phyloP scores from a whole-genome alignment of 2,797 vertebrate genomes.

The Sebastes elongatus region DNA sequence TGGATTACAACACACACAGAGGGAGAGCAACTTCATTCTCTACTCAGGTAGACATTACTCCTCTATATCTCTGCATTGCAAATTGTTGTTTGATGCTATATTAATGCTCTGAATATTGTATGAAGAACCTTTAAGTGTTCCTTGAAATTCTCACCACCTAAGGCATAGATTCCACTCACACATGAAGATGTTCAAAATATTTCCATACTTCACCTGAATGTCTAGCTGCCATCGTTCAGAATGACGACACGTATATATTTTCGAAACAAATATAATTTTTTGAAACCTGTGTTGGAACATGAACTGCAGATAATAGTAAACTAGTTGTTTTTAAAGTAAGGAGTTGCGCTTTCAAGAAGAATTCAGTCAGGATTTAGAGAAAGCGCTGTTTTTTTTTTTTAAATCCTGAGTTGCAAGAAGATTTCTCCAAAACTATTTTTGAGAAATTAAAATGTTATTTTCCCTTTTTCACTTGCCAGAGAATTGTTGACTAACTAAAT shows the following conservation, averaged over 20 bases:
- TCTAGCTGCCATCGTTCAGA: not conserved
- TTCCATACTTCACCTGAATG: not conserved
- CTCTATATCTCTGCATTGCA: too few relatives aligned
- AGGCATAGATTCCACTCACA: not conserved
- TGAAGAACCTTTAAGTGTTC: not conserved
- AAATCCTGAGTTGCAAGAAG: too few relatives aligned
- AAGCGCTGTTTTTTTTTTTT: not conserved
- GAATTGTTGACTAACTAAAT: not conserved
- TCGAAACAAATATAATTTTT: not conserved
- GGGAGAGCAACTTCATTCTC: too few relatives aligned
- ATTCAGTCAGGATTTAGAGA: not conserved
- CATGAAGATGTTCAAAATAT: not conserved
- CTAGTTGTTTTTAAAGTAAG: too few relatives aligned
- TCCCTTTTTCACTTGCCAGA: not conserved
- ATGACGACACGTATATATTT: not conserved
- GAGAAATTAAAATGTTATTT: not conserved
- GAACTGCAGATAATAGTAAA: not conserved
- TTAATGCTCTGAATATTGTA: too few relatives aligned
- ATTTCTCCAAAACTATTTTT: not conserved
- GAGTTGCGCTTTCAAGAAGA: too few relatives aligned
- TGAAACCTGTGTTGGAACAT: not conserved
- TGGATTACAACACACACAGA: too few relatives aligned
- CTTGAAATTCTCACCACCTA: not conserved
- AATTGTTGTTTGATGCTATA: too few relatives aligned
- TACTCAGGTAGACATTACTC: too few relatives aligned